phyloP scores from a whole-genome alignment of 2,113 vertebrate species.

The Hippocampus barbouri region DNA sequence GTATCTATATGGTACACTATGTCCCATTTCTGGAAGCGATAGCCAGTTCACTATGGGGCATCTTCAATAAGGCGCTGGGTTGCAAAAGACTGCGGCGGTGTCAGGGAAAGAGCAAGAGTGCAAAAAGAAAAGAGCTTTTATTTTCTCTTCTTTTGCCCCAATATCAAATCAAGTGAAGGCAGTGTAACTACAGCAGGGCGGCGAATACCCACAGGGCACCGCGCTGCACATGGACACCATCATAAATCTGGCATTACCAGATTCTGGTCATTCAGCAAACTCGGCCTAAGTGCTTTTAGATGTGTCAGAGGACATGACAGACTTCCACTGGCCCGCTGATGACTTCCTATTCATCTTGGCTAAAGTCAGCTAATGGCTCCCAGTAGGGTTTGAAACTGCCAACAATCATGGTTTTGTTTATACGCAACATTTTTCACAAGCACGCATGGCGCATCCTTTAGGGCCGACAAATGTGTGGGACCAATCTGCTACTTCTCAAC shows the following conservation, averaged over 20 bases:
- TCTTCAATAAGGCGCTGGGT: slow-evolving; percentile 33
- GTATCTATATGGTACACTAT: slow-evolving; percentile 32
- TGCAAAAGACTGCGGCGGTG: slow-evolving; percentile 28
- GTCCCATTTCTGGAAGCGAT: slow-evolving; percentile 34
- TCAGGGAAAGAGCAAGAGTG: slow-evolving; percentile 18
- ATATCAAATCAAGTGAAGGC: slow-evolving; percentile 58
- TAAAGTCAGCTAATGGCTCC: slow-evolving; percentile 57
- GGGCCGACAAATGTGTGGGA: slow-evolving; percentile 6
- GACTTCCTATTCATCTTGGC: slow-evolving; percentile 53
- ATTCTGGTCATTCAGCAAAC: slow-evolving; percentile 55
- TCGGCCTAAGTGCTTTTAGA: slow-evolving; percentile 64
- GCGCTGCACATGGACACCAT: slow-evolving; percentile 37
- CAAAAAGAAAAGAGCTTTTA: slow-evolving; percentile 32
- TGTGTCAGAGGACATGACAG: slow-evolving; percentile 62
- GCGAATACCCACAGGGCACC: slow-evolving; percentile 45
- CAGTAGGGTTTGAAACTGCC: slow-evolving; percentile 39
- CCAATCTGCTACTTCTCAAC: background rate
- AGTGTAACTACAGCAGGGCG: slow-evolving; percentile 29
- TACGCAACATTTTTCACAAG: slow-evolving; percentile 28
- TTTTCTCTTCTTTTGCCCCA: slow-evolving; percentile 35
- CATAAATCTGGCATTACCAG: slow-evolving; percentile 69
- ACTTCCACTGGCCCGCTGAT: slow-evolving; percentile 46
- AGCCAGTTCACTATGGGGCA: slow-evolving; percentile 31
- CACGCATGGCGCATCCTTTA: slow-evolving; percentile 12
- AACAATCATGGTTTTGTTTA: slow-evolving; percentile 35